Conservation (phyloP, 2,888 invertebrate species). For the Doris montereyensis region DNA sequence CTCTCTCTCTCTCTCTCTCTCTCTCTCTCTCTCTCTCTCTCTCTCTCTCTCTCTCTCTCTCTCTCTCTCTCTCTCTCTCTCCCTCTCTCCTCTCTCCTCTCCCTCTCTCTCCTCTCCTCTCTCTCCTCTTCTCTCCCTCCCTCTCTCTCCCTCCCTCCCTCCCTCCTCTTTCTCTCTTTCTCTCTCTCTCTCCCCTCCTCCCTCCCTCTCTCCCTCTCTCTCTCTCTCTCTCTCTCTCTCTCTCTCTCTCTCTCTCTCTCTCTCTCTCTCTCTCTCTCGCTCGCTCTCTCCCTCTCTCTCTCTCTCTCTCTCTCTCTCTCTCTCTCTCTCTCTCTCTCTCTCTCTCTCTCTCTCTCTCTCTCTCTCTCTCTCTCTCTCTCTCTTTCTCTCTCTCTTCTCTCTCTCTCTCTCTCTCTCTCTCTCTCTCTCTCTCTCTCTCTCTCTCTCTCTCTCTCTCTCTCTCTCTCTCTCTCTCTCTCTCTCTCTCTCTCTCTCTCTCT, state of each 20-base stretch:
- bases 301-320: background rate
- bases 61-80: constrained; percentile 28
- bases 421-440: constrained; percentile 9
- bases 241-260: background rate
- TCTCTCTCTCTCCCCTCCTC: constrained; percentile 1
- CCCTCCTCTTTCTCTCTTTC: constrained; percentile 1
- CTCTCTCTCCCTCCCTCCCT: background rate
- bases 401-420: background rate
- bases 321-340: background rate
- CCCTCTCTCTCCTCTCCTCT: background rate
- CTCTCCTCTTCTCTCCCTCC: background rate
- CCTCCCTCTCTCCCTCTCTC: background rate
- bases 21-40: constrained; percentile 28
- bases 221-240: constrained; percentile 4
- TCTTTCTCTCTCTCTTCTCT: background rate
- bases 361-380: background rate
- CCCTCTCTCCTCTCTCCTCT: background rate
- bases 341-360: background rate
- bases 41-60: constrained; percentile 29
- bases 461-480: constrained; percentile 25
- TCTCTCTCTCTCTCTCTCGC: background rate
- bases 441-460: constrained; percentile 25
- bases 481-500: constrained; percentile 17
- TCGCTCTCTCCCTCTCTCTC: background rate
- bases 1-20: constrained; percentile 18